phyloP scores from a whole-genome alignment of 2,113 vertebrate species.

The Pterocles orientalis region DNA sequence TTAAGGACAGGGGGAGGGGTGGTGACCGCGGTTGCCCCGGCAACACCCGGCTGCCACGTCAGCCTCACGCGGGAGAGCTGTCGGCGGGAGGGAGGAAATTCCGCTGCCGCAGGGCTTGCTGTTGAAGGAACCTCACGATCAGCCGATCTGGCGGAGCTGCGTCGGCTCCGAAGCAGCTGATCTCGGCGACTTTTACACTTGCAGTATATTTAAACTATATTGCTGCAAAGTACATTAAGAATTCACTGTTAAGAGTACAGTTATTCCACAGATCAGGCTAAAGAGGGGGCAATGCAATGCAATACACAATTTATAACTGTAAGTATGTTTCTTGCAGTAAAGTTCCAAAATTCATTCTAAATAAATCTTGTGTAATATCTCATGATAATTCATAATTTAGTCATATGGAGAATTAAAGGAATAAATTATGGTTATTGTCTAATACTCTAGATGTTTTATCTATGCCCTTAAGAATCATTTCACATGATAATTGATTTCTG shows the following conservation, averaged over 20 bases:
- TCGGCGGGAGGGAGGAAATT: too few relatives aligned
- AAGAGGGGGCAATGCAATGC: not conserved
- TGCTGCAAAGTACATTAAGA: constrained; percentile 53
- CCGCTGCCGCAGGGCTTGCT: too few relatives aligned
- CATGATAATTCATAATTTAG: constrained; percentile 26
- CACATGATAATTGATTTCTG: not conserved
- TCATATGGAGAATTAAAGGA: constrained; percentile 24
- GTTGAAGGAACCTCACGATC: too few relatives aligned
- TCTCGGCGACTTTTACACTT: too few relatives aligned
- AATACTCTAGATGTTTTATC: not conserved
- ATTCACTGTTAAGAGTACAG: not conserved
- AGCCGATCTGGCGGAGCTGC: too few relatives aligned
- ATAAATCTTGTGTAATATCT: constrained; percentile 11
- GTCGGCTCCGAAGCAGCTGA: too few relatives aligned
- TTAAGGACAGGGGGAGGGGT: too few relatives aligned
- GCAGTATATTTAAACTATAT: constrained; percentile 68
- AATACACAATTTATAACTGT: constrained; percentile 49
- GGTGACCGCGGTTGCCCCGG: too few relatives aligned
- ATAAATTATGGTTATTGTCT: constrained; percentile 10
- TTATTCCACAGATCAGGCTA: not conserved
- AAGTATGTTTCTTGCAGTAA: not conserved
- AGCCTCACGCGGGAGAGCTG: too few relatives aligned
- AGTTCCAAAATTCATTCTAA: not conserved
- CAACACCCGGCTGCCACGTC: too few relatives aligned
- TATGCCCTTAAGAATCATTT: constrained; percentile 19